These are phyloP conservation scores for Sinopyrophorus schimmeli DNA, from an alignment of 2,888 invertebrate genomes.

Conservation along the genomic window DNA sequence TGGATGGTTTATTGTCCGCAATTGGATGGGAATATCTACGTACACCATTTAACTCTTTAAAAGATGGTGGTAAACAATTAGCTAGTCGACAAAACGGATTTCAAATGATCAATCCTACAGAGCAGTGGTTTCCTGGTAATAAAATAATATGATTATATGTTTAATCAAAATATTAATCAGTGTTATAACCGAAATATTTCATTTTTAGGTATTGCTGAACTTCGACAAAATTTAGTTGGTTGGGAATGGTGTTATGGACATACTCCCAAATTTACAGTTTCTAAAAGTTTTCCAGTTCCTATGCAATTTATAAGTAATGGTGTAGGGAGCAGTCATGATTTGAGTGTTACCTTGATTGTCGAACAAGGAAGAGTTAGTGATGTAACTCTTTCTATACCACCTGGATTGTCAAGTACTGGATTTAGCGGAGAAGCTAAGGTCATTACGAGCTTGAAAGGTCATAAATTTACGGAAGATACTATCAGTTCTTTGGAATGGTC, in stretches of 20 bases:
- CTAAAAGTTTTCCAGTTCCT: slow-evolving; percentile 66
- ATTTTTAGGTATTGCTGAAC: slow-evolving; percentile 66
- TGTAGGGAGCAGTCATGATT: slow-evolving; percentile 56
- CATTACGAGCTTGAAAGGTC: slow-evolving; percentile 67
- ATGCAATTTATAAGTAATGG: slow-evolving; percentile 54
- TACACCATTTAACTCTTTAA: slow-evolving; percentile 67
- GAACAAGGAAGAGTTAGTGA: slow-evolving; percentile 68
- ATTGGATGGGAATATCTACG: slow-evolving; percentile 84
- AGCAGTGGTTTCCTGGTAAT: slow-evolving; percentile 86
- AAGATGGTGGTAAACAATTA: slow-evolving; percentile 72
- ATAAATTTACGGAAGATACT: slow-evolving; percentile 67
- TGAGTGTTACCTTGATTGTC: slow-evolving; percentile 67
- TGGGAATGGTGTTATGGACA: slow-evolving; percentile 91
- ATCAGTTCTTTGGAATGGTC: slow-evolving; percentile 61
- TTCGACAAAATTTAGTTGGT: slow-evolving; percentile 69
- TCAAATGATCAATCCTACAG: slow-evolving; percentile 82
- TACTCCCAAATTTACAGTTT: slow-evolving; percentile 82
- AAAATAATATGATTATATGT: too few species aligned
- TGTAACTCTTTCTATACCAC: slow-evolving; percentile 66
- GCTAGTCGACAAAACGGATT: slow-evolving; percentile 81
- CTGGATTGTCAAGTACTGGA: slow-evolving; percentile 62
- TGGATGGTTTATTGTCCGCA: slow-evolving; percentile 74
- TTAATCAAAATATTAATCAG: too few species aligned
- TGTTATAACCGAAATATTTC: too few species aligned
- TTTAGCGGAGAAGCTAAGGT: slow-evolving; percentile 66